Evolutionary conservation across 2,888 invertebrate genomes (phyloP).

Genomic region (Eupithecia dodoneata): DNA sequence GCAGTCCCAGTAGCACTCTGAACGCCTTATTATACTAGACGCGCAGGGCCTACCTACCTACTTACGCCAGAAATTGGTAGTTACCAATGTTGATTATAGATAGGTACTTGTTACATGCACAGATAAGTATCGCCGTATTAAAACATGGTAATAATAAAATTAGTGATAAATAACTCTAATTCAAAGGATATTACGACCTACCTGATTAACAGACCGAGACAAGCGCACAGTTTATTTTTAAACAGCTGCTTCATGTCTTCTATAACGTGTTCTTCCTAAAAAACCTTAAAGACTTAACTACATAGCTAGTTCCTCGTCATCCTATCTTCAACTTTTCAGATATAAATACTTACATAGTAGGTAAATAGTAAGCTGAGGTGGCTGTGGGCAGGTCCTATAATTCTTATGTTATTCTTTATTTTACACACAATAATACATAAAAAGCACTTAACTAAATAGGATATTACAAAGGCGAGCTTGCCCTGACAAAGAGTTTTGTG

Average conservation of each 20-base stretch:
- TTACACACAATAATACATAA: no score
- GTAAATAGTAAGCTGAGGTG: background rate
- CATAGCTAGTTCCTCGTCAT: background rate
- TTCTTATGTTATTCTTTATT: no score
- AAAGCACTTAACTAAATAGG: no score
- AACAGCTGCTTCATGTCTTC: background rate
- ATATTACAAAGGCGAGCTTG: no score
- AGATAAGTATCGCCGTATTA: constrained; percentile 38
- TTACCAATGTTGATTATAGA: background rate
- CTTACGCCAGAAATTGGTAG: background rate
- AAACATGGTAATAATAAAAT: constrained; percentile 40
- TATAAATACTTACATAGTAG: background rate
- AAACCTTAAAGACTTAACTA: background rate
- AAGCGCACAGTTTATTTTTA: background rate
- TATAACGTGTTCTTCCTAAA: background rate
- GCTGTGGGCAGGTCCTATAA: no score
- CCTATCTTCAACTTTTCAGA: background rate
- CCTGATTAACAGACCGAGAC: constrained; percentile 66
- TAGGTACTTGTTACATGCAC: constrained; percentile 22
- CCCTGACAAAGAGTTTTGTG: no score
- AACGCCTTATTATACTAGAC: no score
- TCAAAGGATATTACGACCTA: constrained; percentile 64
- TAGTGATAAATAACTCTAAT: constrained; percentile 43
- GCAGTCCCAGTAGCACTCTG: no score
- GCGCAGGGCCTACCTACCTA: no score